Conservation (phyloP, 2,888 invertebrate species). For the Chrysolina oricalcia region DNA sequence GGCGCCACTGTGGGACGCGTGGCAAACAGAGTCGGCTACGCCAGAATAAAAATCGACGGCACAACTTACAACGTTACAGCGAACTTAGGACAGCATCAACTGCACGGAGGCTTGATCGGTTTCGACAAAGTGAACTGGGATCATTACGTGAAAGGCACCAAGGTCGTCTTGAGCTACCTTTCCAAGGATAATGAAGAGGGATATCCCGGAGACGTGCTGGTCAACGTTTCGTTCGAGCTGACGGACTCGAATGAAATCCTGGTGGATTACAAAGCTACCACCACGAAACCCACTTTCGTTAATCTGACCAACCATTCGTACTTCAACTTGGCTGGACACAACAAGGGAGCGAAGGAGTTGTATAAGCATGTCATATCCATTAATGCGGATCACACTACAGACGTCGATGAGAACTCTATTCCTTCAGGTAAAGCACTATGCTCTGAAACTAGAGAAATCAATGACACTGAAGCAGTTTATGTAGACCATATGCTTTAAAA, state of each 20-base stretch:
- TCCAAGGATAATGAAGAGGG: constrained; percentile 90
- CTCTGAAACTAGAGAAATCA: too few relatives aligned
- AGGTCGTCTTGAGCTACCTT: constrained; percentile 82
- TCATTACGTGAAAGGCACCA: constrained; percentile 75
- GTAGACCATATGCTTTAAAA: too few relatives aligned
- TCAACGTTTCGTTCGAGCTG: constrained; percentile 81
- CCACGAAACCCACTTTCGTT: constrained; percentile 86
- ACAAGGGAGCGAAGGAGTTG: constrained; percentile 78
- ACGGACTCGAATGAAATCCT: constrained; percentile 83
- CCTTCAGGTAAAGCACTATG: constrained; percentile 82
- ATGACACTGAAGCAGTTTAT: too few relatives aligned
- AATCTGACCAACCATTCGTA: constrained; percentile 92
- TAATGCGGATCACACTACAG: constrained; percentile 85
- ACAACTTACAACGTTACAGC: constrained; percentile 80
- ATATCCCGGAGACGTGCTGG: constrained; percentile 88
- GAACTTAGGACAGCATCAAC: constrained; percentile 81
- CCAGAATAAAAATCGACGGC: constrained; percentile 80
- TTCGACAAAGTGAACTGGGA: constrained; percentile 87
- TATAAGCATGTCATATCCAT: constrained; percentile 82
- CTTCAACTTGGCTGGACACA: constrained; percentile 95
- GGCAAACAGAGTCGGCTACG: constrained; percentile 86
- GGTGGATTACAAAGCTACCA: constrained; percentile 83
- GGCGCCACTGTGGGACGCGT: constrained; percentile 92
- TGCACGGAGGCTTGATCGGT: constrained; percentile 90
- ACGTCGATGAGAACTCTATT: constrained; percentile 80